Base-by-base conservation (phyloP, 37 sponge, comb jelly and placozoan species). In the Eunapius fragilis region DNA sequence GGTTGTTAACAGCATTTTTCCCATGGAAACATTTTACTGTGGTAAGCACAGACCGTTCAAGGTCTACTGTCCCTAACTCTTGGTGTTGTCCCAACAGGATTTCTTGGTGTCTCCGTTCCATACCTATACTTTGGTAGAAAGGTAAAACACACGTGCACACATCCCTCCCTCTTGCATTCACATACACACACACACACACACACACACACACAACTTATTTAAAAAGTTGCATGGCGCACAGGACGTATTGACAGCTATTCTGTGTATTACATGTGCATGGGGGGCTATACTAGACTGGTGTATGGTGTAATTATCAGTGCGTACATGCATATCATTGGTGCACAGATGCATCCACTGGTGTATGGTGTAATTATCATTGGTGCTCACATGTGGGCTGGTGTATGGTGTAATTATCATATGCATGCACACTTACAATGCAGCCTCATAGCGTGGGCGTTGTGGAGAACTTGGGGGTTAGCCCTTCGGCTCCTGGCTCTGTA, bases 101-200 rank as follows among this genome's bases (percentile, higher is more conserved):
- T 97, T 30, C 68, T 97, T 71, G 93, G 92, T n/a, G 72, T 92
- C 12, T 33, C 81, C 32, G 84, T 87, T 2, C 97, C 97, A 31
- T 85, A 79, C 86, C 76, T 94, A 28, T 97, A 86, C 87, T 94
- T 89, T 84, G 89, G 82, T 24, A 87, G 87, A 30, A 91, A 94
- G 91, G 97, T 94, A 47, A 34, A 10, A 12, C 14, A 24, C 2
- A 10, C 79, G 49, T 26, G 28, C 79, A 78, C 47, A 41, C 45
- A 77, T 3, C 33, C 38, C n/a, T n/a, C n/a, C n/a, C n/a, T n/a
- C n/a, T 14, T 17, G 25, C 30, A 26, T 67, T 22, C 48, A 48
- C 48, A 78, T 67, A 80, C 81, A 80, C 81, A 68, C 81, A 68
- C 81, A 68, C 81, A 68, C 69, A 80, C 81, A 80, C 81, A 80